Base-by-base conservation (phyloP, 2,113 vertebrate species). In the Eubucco bourcierii region DNA sequence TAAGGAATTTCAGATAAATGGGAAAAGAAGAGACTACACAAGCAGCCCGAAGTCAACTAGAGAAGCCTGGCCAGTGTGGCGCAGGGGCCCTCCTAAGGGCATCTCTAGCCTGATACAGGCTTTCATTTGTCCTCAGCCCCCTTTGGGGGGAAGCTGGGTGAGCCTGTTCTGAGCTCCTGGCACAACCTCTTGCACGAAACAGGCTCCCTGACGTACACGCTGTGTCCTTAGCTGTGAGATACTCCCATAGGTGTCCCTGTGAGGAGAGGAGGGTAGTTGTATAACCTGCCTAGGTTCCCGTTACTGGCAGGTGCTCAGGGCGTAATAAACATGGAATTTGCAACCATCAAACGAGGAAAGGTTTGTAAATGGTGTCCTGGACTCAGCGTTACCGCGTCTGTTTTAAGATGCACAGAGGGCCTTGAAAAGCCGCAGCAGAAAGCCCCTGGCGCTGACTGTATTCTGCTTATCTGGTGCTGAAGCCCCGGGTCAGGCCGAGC, bases 141-240 rank as follows among this genome's bases (percentile, higher is more conserved):
- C 4, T 33, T 24, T 0, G 0, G 7, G 74, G 19, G 39, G 28
- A 10, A 24, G 14, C 10, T 1, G 31, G 23, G 10, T 52, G 33
- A 46, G 67, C 18, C 17, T 0, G 4, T 3, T 0, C 23, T 1
- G 1, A 14, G 23, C n/a, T 6, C 31, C 73, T 7, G 68, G 34
- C 7, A 1, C 16, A 4, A 4, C 67, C 63, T 2, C 58, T 13
- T 2, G 41, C 7, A 10, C 1, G 65, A 6, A 12, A 13, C 0
- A 12, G 39, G 61, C 28, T 56, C 27, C 61, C 12, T 3, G 46
- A 53, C 15, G 60, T 53, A 24, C 23, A 14, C 0, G 4, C 34
- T 2, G 52, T 28, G 34, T 6, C 34, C 0, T 2, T 2, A 34
- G 2, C n/a, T 1, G 29, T 1, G 64, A 8, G 41, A 7, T 1